Conservation (phyloP, 2,888 invertebrate species). For the Melieria omissa region DNA sequence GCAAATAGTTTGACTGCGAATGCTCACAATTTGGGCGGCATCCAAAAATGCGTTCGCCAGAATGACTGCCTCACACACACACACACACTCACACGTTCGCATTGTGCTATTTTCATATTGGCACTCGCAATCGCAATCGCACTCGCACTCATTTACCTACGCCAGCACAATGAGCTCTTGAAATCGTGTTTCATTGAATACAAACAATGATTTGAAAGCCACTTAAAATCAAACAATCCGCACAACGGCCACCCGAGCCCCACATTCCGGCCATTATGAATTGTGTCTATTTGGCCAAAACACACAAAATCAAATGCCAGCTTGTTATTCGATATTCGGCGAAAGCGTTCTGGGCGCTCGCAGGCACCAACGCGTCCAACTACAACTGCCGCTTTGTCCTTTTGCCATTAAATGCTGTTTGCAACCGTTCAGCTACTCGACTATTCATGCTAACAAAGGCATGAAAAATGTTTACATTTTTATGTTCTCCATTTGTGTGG, state of each 20-base stretch:
- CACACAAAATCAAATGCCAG: not conserved
- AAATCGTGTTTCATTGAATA: conserved; percentile 1
- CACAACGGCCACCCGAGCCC: too few species aligned
- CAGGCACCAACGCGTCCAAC: too few species aligned
- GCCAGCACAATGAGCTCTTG: not conserved
- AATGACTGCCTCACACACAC: not conserved
- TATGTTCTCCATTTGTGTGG: too few species aligned
- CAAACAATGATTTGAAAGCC: conserved; percentile 22
- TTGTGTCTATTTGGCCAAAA: conserved; percentile 29
- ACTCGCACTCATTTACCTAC: not conserved
- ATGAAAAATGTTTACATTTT: too few species aligned
- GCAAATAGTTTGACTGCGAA: conserved; percentile 29
- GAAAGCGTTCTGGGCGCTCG: too few species aligned
- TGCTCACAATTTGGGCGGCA: conserved; percentile 15
- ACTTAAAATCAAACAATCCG: conserved; percentile 12
- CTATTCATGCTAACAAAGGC: too few species aligned
- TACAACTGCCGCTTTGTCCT: too few species aligned
- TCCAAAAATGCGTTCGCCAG: conserved; percentile 28
- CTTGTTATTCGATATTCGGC: conserved; percentile 20
- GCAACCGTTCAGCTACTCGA: too few species aligned
- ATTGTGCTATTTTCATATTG: conserved; percentile 27
- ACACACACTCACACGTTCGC: not conserved
- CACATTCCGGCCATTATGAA: conserved; percentile 23
- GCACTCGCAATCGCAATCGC: conserved; percentile 13
- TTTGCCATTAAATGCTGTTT: too few species aligned